Conservation (phyloP, 2,888 invertebrate genomes). For the Lepidochrysops patricia region DNA sequence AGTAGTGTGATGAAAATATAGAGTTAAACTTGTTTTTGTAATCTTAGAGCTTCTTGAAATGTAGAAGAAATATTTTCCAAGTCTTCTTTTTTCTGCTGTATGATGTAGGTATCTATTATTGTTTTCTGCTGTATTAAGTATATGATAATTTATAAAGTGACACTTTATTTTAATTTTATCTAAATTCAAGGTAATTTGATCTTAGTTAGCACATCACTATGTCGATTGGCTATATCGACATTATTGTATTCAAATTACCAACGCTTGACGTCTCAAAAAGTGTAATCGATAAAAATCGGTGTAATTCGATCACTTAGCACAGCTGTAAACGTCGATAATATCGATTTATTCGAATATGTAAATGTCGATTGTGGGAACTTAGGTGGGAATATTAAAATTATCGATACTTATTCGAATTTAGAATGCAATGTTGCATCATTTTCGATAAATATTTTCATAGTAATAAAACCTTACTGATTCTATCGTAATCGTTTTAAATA, state of each 20-base stretch:
- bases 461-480: not conserved
- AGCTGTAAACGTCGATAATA: not conserved
- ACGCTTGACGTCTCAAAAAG: not conserved
- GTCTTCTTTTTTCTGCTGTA: no score
- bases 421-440: not conserved
- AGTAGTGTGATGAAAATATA: no score
- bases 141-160: not conserved
- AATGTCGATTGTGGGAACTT: not conserved
- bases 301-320: conserved; percentile 1
- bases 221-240: not conserved
- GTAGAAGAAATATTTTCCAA: no score
- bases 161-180: not conserved
- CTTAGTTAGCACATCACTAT: conserved; percentile 11
- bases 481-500: not conserved
- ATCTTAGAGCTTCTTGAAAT: no score
- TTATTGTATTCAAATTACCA: conserved; percentile 5
- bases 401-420: not conserved
- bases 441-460: not conserved
- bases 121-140: no score
- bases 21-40: no score
- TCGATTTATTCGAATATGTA: no score
- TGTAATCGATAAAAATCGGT: not conserved
- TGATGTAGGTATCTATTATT: no score
- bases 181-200: not conserved
- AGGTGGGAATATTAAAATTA: not conserved